Evolutionary conservation across 1,140 invertebrate genomes (phyloP).

Genomic region (Magallana gigas): DNA sequence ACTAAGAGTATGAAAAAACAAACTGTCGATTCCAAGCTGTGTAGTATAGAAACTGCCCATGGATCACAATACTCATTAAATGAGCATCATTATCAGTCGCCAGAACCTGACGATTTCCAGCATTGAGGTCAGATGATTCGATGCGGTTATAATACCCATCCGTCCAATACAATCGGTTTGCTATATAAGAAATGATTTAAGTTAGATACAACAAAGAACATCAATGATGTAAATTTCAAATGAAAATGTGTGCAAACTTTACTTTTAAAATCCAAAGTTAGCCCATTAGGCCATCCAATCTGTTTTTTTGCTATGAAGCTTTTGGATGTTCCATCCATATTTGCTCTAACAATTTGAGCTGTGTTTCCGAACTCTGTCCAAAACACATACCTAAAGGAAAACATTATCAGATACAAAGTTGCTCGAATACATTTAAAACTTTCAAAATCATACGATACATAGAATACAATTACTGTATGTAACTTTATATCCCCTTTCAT

Average conservation of each 20-base stretch:
- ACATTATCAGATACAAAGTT: too few relatives aligned
- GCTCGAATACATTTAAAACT: too few relatives aligned
- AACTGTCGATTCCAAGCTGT: conserved; percentile 33
- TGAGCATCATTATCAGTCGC: background rate
- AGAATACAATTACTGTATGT: too few relatives aligned
- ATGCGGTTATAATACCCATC: conserved; percentile 24
- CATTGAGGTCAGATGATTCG: background rate
- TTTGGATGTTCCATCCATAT: conserved; percentile 30
- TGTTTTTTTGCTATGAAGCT: background rate
- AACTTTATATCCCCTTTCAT: too few relatives aligned
- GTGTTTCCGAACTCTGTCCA: conserved; percentile 24
- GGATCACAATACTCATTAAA: conserved; percentile 24
- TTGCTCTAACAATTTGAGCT: conserved; percentile 15
- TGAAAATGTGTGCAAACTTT: background rate
- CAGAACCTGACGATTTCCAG: background rate
- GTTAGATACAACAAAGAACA: too few relatives aligned
- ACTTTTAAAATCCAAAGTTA: conserved; percentile 30
- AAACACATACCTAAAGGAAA: background rate
- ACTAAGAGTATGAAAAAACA: background rate
- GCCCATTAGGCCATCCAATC: conserved; percentile 37
- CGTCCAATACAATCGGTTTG: conserved; percentile 24
- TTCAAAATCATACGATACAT: too few relatives aligned
- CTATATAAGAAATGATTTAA: background rate
- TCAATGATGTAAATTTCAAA: too few relatives aligned
- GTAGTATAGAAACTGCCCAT: conserved; percentile 20